Conservation (phyloP, 2,888 invertebrate genomes). For the Clivina fossor region DNA sequence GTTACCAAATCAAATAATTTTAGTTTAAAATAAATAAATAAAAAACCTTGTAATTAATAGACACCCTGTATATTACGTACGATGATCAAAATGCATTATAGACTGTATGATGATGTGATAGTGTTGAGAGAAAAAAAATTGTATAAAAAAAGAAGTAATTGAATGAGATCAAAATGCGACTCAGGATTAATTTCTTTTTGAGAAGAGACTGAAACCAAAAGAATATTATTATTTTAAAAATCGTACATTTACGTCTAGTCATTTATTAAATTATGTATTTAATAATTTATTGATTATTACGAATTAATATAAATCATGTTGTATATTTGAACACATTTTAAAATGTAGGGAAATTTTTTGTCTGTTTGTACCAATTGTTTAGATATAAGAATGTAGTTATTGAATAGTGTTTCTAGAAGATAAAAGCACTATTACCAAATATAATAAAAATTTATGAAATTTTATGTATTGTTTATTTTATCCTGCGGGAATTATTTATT, state of each 20-base stretch:
- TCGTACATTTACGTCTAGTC: conserved; percentile 21
- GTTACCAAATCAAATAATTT: no score
- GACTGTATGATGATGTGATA: conserved; percentile 27
- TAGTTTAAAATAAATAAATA: no score
- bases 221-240: conserved; percentile 5
- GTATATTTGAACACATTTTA: conserved; percentile 25
- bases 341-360: conserved; percentile 26
- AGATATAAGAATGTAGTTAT: conserved; percentile 26
- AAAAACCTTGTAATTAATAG: no score
- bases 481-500: no score
- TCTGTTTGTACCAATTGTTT: conserved; percentile 33
- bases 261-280: no score
- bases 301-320: no score
- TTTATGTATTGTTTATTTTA: no score
- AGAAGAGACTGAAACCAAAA: conserved; percentile 24
- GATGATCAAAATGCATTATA: conserved; percentile 25
- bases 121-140: conserved; percentile 4
- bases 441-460: no score
- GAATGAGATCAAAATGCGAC: conserved; percentile 24
- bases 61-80: conserved; percentile 8
- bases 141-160: neutral
- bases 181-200: conserved; percentile 28
- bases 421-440: conserved; percentile 22
- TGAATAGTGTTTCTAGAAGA: conserved; percentile 23
- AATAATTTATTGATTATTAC: no score